Base-by-base conservation (phyloP, 2,888 invertebrate species). In the Monoplex corrugatus region DNA sequence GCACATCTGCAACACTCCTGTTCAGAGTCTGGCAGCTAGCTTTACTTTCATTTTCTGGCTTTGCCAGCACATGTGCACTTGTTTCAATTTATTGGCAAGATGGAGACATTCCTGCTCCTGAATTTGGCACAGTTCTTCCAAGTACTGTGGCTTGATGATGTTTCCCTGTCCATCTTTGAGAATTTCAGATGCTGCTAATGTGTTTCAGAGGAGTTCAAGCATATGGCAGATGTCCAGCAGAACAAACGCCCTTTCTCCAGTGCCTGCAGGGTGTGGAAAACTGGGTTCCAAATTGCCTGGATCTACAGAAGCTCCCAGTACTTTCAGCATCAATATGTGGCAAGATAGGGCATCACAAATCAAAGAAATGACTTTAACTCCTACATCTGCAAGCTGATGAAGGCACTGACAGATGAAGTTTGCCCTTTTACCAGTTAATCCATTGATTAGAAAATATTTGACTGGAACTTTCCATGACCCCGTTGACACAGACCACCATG, bases 401-500 rank as follows among this genome's bases (percentile, higher is more conserved):
- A 87, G 16, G 28, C n/a, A 87, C n/a, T 72, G 28, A 28, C 75
- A 23, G 6, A 87, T 38, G n/a, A 50, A 19, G 63, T 78, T 87
- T 3, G 44, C 78, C 40, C 43, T 87, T 44, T 75, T 63, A 72
- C 78, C 50, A 23, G 28, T 43, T 57, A 87, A 16, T 16, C 72
- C 87, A 87, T 78, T 10, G 40, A 78, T 43, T 13, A 75, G 35
- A n/a, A 78, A 87, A 44, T 75, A 87, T 16, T 28, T n/a, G n/a
- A n/a, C n/a, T n/a, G 80, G 45, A 13, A 87, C 75, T 57, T 80
- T 80, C 87, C 87, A 87, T 63, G 63, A 63, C n/a, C 23, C 63
- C 63, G 23, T 63, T 63, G 8, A 63, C 63, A 23, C 13, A 6
- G 23, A 63, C 63, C 3, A 63, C 8, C 63, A 63, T 44, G 75